Conservation (phyloP, 2,797 vertebrate genomes). For the Acestrorhynchus altus region DNA sequence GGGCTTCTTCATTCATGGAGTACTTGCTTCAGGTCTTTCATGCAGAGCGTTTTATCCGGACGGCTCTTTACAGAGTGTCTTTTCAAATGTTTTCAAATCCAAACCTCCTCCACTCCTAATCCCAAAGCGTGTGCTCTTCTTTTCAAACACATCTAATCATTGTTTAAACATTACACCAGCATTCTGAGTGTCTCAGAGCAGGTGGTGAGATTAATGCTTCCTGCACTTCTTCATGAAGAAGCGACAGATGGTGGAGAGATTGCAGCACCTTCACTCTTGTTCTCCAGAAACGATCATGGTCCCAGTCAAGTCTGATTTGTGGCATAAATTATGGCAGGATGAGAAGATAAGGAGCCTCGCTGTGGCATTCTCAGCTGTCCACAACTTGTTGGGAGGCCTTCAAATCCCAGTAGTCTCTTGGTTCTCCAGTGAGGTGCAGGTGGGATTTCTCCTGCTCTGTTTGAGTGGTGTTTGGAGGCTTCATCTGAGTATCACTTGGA, state of each 20-base stretch:
- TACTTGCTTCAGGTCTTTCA: not conserved
- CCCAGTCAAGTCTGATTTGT: constrained; percentile 60
- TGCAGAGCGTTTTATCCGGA: not conserved
- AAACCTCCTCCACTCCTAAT: constrained; percentile 3
- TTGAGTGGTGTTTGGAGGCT: constrained; percentile 17
- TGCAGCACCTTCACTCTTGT: constrained; percentile 61
- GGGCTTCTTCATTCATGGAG: not conserved
- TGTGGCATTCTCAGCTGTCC: not conserved
- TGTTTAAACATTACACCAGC: constrained; percentile 51
- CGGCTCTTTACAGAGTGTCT: not conserved
- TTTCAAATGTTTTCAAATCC: not conserved
- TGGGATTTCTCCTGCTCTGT: constrained; percentile 4
- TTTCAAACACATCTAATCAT: constrained; percentile 34
- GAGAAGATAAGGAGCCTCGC: constrained; percentile 34
- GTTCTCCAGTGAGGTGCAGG: not conserved
- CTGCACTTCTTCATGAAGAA: constrained; percentile 51
- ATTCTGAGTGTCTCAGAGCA: constrained; percentile 63
- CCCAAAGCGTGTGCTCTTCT: constrained; percentile 6
- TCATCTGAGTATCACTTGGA: constrained; percentile 69
- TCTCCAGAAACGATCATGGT: constrained; percentile 64
- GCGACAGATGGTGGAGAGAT: constrained; percentile 75
- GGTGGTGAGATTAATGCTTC: constrained; percentile 72
- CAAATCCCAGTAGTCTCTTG: too few species aligned
- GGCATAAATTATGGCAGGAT: constrained; percentile 60
- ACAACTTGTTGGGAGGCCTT: not conserved